A percentile compares a stretch with the other conserved stretches of the same genome.
phyloP scores from a whole-genome alignment of 2,113 vertebrate species.

The Eurystomus gularis region DNA sequence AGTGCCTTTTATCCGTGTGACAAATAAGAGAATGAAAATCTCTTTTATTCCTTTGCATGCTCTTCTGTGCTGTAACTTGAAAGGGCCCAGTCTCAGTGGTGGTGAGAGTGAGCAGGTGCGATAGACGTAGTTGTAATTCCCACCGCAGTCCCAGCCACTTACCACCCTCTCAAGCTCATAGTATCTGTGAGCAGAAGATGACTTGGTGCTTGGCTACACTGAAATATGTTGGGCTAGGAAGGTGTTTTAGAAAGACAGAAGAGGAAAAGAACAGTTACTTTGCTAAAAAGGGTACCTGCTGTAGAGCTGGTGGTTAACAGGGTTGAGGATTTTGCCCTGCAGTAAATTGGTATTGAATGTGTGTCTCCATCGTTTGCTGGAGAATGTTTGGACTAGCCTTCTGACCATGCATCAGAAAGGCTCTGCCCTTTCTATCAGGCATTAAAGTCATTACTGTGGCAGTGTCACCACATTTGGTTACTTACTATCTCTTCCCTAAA shows the following conservation, averaged over 20 bases:
- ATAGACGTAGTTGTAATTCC: background rate
- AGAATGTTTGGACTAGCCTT: background rate
- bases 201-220: background rate
- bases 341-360: background rate
- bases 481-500: background rate
- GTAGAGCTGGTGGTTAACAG: background rate
- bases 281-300: background rate
- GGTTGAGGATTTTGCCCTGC: background rate
- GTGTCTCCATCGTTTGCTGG: background rate
- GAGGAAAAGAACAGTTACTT: background rate
- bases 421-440: background rate
- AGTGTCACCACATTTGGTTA: background rate
- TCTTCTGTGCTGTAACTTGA: background rate
- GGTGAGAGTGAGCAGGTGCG: background rate
- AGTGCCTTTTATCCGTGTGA: background rate
- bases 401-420: background rate
- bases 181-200: background rate
- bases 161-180: background rate
- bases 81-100: background rate
- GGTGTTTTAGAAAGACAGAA: background rate
- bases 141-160: background rate
- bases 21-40: background rate
- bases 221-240: background rate
- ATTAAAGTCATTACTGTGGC: background rate
- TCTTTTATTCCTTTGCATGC: background rate